Evolutionary conservation across 2,113 vertebrate genomes (phyloP), one percentile per base, ranked within the genome.

Genomic region (Gnathonemus longibarbis): DNA sequence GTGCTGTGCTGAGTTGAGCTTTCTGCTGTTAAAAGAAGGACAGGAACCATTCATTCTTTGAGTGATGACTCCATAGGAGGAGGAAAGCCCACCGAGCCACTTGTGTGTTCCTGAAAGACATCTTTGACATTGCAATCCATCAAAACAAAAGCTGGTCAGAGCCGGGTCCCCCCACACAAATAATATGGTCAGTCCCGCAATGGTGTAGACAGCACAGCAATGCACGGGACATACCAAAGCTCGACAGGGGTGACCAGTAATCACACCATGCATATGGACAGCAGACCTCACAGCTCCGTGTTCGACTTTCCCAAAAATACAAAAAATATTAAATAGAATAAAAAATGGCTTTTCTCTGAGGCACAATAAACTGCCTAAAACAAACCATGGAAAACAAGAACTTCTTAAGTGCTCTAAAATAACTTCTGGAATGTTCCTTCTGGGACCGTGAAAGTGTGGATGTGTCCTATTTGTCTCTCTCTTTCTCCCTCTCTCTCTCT

Each of bases 341-440:
- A 80, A 42, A 80, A 80, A 42, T 42, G 31, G 15, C 74, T 80
- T 39, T 80, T 80, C 74, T 42, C 74, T 19, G 74, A 80, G 74
- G 74, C 19, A 80, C 35, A 35, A 80, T 42, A 42, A 42, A 77
- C 70, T 77, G 70, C 35, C 17, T 77, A 39, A 77, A 77, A 42
- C 35, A 42, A 80, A 42, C 74, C 31, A 39, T 17, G 39, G 74
- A 80, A 42, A 80, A 80, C 62, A 70, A 7, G 74, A 80, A 80
- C 74, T 80, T 80, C 74, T 80, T 80, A 80, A 42, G 74, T 80
- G 74, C 74, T 80, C 74, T 80, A 80, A 80, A 80, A 80, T 80
- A 80, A 39, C 74, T 80, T 39, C 74, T 80, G 15, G 74, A 80
- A 80, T 80, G 74, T 39, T 80, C 17, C 31, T 80, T 80, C 74